Evolutionary conservation across 2,797 vertebrate genomes (phyloP).

Genomic region (Micropoecilia bifurca): DNA sequence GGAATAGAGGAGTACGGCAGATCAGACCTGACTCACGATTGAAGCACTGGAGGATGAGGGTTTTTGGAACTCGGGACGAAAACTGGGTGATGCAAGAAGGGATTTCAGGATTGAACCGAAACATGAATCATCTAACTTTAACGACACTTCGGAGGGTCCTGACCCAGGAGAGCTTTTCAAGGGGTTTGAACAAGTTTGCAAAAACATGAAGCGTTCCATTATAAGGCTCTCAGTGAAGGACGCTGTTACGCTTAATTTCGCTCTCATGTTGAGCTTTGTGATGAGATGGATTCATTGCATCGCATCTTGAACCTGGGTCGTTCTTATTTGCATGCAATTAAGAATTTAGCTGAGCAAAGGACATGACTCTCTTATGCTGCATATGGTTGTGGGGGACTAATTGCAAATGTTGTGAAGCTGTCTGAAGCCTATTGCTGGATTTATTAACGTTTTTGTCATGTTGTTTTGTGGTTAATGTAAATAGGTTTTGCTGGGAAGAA

Average conservation of each 20-base stretch:
- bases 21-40: slow-evolving; percentile 70
- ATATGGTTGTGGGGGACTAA: slow-evolving; percentile 10
- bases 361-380: slow-evolving; percentile 34
- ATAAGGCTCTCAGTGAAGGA: slow-evolving; percentile 27
- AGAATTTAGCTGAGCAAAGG: slow-evolving; percentile 38
- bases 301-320: slow-evolving; percentile 56
- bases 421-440: slow-evolving; percentile 30
- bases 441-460: slow-evolving; percentile 61
- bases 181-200: slow-evolving; percentile 41
- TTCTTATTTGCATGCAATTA: slow-evolving; percentile 71
- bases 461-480: slow-evolving; percentile 46
- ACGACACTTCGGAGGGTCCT: slow-evolving; percentile 48
- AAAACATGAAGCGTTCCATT: slow-evolving; percentile 40
- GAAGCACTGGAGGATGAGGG: slow-evolving; percentile 53
- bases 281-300: slow-evolving; percentile 30
- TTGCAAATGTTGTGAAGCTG: slow-evolving; percentile 29
- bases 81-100: slow-evolving; percentile 52
- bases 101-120: slow-evolving; percentile 53
- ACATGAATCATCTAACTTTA: slow-evolving; percentile 62
- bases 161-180: slow-evolving; percentile 35
- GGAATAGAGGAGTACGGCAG: slow-evolving; percentile 64
- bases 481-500: slow-evolving; percentile 35
- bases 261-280: slow-evolving; percentile 31
- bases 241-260: slow-evolving; percentile 27
- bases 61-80: slow-evolving; percentile 62